phyloP scores from a whole-genome alignment of 2,888 invertebrate genomes.

The Amaurobius ferox region DNA sequence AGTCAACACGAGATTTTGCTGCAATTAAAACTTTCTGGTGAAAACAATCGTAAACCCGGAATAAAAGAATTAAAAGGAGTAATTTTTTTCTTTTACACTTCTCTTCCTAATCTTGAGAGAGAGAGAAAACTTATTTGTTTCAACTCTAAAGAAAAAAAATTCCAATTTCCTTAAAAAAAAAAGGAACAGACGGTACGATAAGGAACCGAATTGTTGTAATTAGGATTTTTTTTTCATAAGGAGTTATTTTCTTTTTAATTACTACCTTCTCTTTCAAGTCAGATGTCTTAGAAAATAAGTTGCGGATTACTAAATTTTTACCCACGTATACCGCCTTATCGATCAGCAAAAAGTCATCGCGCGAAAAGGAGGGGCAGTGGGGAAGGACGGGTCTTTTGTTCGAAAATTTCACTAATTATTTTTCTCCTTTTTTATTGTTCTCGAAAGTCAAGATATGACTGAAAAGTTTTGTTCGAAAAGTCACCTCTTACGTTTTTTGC shows the following conservation, averaged over 20 bases:
- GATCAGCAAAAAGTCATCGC: conserved; percentile 27
- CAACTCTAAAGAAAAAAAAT: conserved; percentile 18
- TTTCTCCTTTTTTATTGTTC: conserved; percentile 60
- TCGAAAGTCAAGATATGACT: conserved; percentile 57
- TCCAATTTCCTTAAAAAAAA: conserved; percentile 19
- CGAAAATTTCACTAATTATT: conserved; percentile 70
- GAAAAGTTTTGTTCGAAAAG: conserved; percentile 49
- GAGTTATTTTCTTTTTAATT: conserved; percentile 60
- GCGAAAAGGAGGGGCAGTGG: conserved; percentile 15
- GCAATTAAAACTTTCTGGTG: not conserved
- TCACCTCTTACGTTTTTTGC: conserved; percentile 20
- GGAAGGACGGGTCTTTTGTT: conserved; percentile 39
- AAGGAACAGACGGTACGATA: conserved; percentile 64
- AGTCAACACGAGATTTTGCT: not conserved
- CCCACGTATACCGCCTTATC: conserved; percentile 64
- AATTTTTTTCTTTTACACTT: not conserved
- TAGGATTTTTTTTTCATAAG: conserved; percentile 54
- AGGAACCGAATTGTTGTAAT: conserved; percentile 69
- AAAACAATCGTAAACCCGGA: not conserved
- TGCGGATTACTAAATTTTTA: conserved; percentile 64
- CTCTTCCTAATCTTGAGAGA: conserved; percentile 23
- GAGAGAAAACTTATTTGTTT: conserved; percentile 66
- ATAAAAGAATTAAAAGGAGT: not conserved
- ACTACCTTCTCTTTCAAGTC: conserved; percentile 63
- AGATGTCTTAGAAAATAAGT: conserved; percentile 70